Evolutionary conservation across 1,140 invertebrate genomes (phyloP), one percentile per base, ranked within the genome.

Genomic region (Halesus radiatus): DNA sequence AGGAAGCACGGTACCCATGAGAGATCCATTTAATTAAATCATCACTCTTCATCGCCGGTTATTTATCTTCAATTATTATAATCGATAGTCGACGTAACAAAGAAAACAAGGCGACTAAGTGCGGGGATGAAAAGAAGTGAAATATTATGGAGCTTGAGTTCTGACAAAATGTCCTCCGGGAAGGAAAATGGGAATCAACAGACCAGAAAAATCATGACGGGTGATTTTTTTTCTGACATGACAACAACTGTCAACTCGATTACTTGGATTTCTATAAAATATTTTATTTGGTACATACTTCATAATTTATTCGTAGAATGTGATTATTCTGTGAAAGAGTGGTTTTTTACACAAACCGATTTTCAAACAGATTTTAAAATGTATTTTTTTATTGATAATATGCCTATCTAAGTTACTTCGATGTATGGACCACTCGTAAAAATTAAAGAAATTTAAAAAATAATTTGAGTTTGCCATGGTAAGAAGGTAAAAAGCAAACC

Each of bases 41-140:
- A 82, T 82, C 60, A 72, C 32, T 73, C 66, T 73, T 58, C 78
- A 60, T 66, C 76, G 74, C 23, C 72, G 18, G 62, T 66, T 83
- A 83, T 83, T 83, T 83, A 79, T 81, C 82, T 83, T 83, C 81
- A 83, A 83, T 83, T 83, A 83, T 81, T 77, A 77, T 37, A 76
- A 64, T 62, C 80, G 82, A 81, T 81, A 76, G 77, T 79, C 52
- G 45, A 23, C 50, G 74, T 53, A 52, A 81, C 76, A 79, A 79
- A 72, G 79, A 80, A 75, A 80, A 70, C 74, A 82, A 29, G 10
- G 37, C 18, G 29, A 64, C 62, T 37, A 20, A 37, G 29, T 29
- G 60, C 20, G 45, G 79, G 70, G 79, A 75, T 53, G 76, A 81
- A 79, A 60, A 72, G 26, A 54, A 53, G 53, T 62, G 72, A 83